Percentiles rank a stretch among this genome's conserved stretches.
phyloP scores from a whole-genome alignment of 2,888 invertebrate genomes.

The Xylophagus ater region DNA sequence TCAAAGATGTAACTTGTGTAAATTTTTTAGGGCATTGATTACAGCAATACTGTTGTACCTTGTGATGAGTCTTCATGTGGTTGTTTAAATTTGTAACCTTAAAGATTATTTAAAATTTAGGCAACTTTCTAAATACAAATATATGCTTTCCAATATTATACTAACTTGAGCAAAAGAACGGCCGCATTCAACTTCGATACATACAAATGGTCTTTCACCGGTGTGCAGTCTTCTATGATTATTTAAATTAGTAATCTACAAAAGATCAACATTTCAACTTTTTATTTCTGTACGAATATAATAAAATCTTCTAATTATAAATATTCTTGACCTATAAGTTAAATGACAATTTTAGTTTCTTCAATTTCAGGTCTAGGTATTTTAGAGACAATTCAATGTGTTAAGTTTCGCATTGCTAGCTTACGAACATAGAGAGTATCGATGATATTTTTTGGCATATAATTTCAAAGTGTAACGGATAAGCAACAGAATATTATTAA shows the following conservation, averaged over 20 bases:
- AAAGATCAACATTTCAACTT: not conserved
- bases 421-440: no score
- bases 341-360: not conserved
- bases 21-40: constrained; percentile 40
- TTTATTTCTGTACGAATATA: not conserved
- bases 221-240: constrained; percentile 39
- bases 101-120: constrained; percentile 1
- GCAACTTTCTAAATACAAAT: not conserved
- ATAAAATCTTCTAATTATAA: no score
- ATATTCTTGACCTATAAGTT: not conserved
- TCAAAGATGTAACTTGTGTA: constrained; percentile 39
- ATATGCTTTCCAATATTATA: constrained; percentile 1
- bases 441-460: no score
- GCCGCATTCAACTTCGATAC: constrained; percentile 39
- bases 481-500: no score
- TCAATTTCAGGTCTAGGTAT: no score
- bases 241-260: constrained; percentile 37
- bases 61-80: constrained; percentile 41
- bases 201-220: constrained; percentile 39
- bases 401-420: no score
- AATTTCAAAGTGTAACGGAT: no score
- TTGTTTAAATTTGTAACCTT: constrained; percentile 40
- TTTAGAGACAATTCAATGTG: no score
- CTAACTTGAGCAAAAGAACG: constrained; percentile 39
- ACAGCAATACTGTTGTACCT: constrained; percentile 40